A percentile compares a stretch with the other conserved stretches of the same genome.
These are phyloP conservation scores for Siniperca knerii DNA, from an alignment of 2,113 vertebrate genomes.

Conservation along the genomic window DNA sequence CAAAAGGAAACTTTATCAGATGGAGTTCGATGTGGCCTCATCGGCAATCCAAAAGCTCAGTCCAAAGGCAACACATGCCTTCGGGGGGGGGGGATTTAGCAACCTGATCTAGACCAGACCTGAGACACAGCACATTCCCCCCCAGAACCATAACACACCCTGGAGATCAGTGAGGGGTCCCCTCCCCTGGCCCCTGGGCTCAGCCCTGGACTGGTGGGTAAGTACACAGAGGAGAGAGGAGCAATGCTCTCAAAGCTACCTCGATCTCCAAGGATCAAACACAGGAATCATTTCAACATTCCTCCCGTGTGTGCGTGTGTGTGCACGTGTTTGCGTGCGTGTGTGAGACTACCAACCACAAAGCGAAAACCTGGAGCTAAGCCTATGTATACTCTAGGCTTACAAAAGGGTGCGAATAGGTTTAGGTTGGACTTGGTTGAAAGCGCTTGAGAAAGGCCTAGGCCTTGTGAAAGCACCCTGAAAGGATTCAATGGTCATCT, in stretches of 20 bases:
- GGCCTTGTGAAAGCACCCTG: constrained; percentile 44
- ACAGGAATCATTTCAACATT: constrained; percentile 50
- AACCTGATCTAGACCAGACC: constrained; percentile 74
- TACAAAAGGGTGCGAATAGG: constrained; percentile 52
- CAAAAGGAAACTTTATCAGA: constrained; percentile 10
- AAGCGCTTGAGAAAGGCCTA: constrained; percentile 49
- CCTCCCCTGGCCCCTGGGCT: constrained; percentile 29
- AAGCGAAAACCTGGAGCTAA: constrained; percentile 54
- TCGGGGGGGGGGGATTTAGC: constrained; percentile 12
- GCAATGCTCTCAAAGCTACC: constrained; percentile 45
- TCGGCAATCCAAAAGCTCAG: constrained; percentile 29
- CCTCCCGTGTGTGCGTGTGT: constrained; percentile 33
- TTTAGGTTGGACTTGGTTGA: constrained; percentile 67
- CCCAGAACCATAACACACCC: constrained; percentile 69
- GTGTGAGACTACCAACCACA: constrained; percentile 27
- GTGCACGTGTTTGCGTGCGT: constrained; percentile 28
- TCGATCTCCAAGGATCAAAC: constrained; percentile 65
- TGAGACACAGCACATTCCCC: constrained; percentile 70
- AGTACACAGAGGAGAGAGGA: constrained; percentile 35
- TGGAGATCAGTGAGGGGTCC: constrained; percentile 55
- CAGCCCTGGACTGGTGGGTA: constrained; percentile 33
- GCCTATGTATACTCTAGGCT: constrained; percentile 55
- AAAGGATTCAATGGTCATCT: constrained; percentile 43
- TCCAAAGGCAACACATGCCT: constrained; percentile 63
- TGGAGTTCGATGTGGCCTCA: constrained; percentile 21